Conservation (phyloP, 92 coral and sea anemone genomes). For the Virgularia gustaviana region DNA sequence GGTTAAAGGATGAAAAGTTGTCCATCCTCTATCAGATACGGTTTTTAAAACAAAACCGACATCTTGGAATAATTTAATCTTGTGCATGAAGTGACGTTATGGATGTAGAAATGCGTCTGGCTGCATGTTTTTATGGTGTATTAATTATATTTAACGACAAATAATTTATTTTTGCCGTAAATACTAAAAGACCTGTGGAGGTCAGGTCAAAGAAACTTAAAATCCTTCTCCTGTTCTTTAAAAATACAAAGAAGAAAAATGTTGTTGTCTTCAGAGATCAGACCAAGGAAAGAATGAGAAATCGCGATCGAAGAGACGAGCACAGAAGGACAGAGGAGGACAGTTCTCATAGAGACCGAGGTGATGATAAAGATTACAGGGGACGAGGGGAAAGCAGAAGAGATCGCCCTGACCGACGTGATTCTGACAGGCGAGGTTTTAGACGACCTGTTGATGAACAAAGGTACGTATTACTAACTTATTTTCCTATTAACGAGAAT, state of each 20-base stretch:
- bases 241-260: slow-evolving; percentile 44
- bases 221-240: not conserved
- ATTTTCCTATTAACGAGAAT: not conserved
- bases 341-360: slow-evolving; percentile 19
- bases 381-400: not conserved
- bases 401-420: slow-evolving; percentile 10
- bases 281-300: slow-evolving; percentile 12
- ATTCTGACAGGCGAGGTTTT: slow-evolving; percentile 23
- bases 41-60: no score
- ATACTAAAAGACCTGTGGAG: not conserved
- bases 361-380: slow-evolving; percentile 3
- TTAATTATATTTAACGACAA: no score
- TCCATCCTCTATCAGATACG: no score
- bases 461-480: not conserved
- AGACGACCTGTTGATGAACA: slow-evolving; percentile 25
- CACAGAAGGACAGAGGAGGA: slow-evolving; percentile 3
- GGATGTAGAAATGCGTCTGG: no score
- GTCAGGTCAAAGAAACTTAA: not conserved
- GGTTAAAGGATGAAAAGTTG: no score
- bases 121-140: no score
- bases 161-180: no score
- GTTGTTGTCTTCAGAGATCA: not conserved
- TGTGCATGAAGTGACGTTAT: no score
- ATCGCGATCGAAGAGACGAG: slow-evolving; percentile 10
- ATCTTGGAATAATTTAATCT: no score